Conservation (phyloP, 1,140 invertebrate species). For the Meloidogyne floridensis region DNA sequence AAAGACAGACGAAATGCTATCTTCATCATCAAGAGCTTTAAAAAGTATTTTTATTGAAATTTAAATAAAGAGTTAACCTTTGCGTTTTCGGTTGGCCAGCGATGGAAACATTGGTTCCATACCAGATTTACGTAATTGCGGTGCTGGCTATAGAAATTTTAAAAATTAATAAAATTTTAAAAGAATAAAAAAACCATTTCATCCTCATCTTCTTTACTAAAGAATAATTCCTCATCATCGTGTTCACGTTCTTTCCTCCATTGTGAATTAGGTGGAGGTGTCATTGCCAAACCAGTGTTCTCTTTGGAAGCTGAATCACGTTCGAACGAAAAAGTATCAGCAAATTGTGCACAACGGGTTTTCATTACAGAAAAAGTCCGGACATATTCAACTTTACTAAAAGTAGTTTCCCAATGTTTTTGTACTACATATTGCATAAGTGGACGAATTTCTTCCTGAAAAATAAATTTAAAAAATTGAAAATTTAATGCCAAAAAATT, state of each 20-base stretch:
- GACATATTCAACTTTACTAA: slow-evolving; percentile 56
- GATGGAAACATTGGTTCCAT: slow-evolving; percentile 60
- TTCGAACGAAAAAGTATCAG: neutral
- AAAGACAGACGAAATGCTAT: slow-evolving; percentile 53
- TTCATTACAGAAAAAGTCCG: slow-evolving; percentile 56
- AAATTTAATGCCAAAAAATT: slow-evolving; percentile 8
- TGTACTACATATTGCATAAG: slow-evolving; percentile 58
- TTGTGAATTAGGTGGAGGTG: slow-evolving; percentile 31
- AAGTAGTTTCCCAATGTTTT: slow-evolving; percentile 43
- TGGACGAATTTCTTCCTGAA: slow-evolving; percentile 54
- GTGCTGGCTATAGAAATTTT: slow-evolving; percentile 21
- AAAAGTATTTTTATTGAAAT: slow-evolving; percentile 11
- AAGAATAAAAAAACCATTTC: slow-evolving; percentile 15
- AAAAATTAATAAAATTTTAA: neutral
- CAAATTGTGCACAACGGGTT: slow-evolving; percentile 8
- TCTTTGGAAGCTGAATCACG: slow-evolving; percentile 12
- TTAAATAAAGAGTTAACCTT: slow-evolving; percentile 29
- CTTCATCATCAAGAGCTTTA: slow-evolving; percentile 53
- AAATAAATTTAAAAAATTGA: slow-evolving; percentile 28
- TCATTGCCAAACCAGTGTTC: slow-evolving; percentile 4
- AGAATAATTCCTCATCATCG: slow-evolving; percentile 58
- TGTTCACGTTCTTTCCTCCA: slow-evolving; percentile 55
- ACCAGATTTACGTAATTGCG: slow-evolving; percentile 47
- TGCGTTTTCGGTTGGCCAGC: slow-evolving; percentile 40
- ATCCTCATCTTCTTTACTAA: slow-evolving; percentile 55